Conservation (phyloP, 2,797 vertebrate species). For the Decapterus maruadsi region DNA sequence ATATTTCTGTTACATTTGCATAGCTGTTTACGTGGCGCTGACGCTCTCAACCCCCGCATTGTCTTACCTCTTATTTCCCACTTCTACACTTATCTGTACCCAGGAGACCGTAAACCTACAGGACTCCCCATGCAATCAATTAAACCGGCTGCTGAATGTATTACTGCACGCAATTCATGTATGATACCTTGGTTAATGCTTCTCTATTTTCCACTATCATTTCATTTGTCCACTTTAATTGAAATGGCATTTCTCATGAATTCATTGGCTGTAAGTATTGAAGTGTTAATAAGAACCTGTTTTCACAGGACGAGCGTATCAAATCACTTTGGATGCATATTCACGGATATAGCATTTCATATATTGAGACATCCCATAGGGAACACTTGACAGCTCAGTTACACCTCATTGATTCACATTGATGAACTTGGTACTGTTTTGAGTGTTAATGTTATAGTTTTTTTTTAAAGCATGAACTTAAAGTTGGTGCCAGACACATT, state of each 20-base stretch:
- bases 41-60: neutral
- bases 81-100: neutral
- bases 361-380: neutral
- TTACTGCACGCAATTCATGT: constrained; percentile 17
- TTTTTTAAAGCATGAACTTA: neutral
- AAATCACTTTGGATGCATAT: constrained; percentile 6
- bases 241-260: constrained; percentile 25
- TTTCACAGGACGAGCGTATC: constrained; percentile 21
- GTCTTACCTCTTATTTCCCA: constrained; percentile 19
- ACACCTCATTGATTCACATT: neutral
- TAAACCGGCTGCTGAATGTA: constrained; percentile 3
- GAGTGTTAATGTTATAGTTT: no score
- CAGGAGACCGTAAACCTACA: constrained; percentile 43
- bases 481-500: no score
- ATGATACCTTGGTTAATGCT: neutral
- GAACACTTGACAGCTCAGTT: neutral
- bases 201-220: constrained; percentile 27
- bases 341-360: neutral
- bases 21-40: neutral
- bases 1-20: neutral
- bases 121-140: constrained; percentile 39
- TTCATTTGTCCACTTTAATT: constrained; percentile 44
- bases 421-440: no score
- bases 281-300: constrained; percentile 29
- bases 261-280: neutral